phyloP scores from a whole-genome alignment of 2,113 vertebrate genomes.

The Halcyon senegalensis region DNA sequence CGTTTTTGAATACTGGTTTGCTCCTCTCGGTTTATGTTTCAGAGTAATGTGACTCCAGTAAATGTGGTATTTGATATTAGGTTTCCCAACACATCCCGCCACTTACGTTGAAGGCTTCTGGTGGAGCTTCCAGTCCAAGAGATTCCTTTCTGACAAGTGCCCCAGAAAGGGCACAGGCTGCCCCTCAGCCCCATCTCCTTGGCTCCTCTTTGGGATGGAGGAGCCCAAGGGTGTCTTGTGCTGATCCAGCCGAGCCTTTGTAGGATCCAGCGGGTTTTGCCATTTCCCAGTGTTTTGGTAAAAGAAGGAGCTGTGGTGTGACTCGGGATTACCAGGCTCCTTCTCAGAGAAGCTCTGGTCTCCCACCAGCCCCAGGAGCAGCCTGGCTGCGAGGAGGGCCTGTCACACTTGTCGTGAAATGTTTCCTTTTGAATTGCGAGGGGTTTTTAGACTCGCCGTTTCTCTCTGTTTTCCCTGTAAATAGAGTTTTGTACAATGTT shows the following conservation, averaged over 20 bases:
- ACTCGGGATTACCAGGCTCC: not conserved
- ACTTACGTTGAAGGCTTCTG: not conserved
- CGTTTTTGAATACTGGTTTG: not conserved
- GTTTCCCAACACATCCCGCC: not conserved
- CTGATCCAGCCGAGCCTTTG: not conserved
- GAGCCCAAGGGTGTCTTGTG: not conserved
- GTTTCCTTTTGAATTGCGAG: not conserved
- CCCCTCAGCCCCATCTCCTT: not conserved
- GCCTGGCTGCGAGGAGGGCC: not conserved
- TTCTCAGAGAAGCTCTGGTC: not conserved
- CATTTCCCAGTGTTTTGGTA: not conserved
- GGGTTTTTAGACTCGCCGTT: not conserved
- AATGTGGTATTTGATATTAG: not conserved
- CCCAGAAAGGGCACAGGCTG: not conserved
- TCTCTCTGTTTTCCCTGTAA: constrained; percentile 78
- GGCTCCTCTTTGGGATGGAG: not conserved
- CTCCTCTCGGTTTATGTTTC: constrained; percentile 40
- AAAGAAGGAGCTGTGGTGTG: not conserved
- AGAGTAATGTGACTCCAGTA: not conserved
- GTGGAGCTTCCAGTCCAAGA: not conserved
- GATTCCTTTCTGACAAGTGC: not conserved
- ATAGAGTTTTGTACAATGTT: constrained; percentile 83
- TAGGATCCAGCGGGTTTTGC: not conserved
- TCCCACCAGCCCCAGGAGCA: not conserved
- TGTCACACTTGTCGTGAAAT: not conserved